A percentile compares a stretch with the other conserved stretches of the same genome.
Conservation (phyloP, 2,888 invertebrate genomes). For the Sphaeridia pumilis region DNA sequence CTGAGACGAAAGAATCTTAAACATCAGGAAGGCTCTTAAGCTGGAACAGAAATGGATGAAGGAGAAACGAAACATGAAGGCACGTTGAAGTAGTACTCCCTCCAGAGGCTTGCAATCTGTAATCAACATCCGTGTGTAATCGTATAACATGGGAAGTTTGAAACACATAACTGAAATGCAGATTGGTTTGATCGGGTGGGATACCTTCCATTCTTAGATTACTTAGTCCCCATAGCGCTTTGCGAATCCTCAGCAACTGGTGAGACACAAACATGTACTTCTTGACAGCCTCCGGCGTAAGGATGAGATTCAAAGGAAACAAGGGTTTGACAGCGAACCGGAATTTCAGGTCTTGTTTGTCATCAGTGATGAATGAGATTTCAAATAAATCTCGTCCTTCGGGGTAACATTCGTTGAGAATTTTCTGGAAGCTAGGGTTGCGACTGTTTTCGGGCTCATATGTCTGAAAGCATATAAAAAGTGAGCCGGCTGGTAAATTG, state of each 20-base stretch:
- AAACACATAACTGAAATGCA: background rate
- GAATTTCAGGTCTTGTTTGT: constrained; percentile 14
- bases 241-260: constrained; percentile 24
- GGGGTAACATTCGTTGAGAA: constrained; percentile 28
- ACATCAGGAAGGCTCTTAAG: constrained; percentile 22
- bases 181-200: background rate
- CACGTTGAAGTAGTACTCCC: constrained; percentile 16
- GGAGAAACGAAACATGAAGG: constrained; percentile 23
- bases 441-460: constrained; percentile 19
- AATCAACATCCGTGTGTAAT: background rate
- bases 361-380: constrained; percentile 18
- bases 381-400: constrained; percentile 24
- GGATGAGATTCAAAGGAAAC: constrained; percentile 27
- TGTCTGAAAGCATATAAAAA: too few relatives aligned
- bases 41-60: constrained; percentile 29
- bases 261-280: constrained; percentile 24
- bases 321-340: constrained; percentile 19
- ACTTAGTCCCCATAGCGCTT: constrained; percentile 25
- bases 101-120: constrained; percentile 18
- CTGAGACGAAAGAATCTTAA: constrained; percentile 22
- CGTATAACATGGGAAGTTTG: background rate
- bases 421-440: constrained; percentile 22
- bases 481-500: too few relatives aligned
- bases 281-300: constrained; percentile 18
- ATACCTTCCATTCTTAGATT: constrained; percentile 21